These are phyloP conservation scores for Clistopyga incitator DNA, from an alignment of 2,888 invertebrate species.

Conservation along the genomic window DNA sequence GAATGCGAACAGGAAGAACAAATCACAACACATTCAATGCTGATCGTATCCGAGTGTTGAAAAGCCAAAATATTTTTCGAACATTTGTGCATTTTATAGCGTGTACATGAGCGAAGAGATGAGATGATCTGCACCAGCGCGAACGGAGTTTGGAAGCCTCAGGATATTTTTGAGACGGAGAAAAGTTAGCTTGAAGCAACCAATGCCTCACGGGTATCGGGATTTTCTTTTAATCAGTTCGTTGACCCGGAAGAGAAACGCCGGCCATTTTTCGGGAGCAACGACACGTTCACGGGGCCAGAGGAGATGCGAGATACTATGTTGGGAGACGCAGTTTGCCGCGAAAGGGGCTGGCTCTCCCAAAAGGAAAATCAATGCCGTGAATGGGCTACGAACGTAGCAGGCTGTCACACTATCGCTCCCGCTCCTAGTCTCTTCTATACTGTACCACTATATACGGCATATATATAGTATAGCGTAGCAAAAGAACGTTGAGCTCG, in stretches of 20 bases:
- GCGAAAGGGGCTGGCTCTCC: constrained; percentile 64
- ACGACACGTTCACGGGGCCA: constrained; percentile 60
- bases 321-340: constrained; percentile 58
- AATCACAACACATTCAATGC: neutral
- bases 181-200: constrained; percentile 30
- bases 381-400: constrained; percentile 77
- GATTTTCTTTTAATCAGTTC: constrained; percentile 71
- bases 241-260: constrained; percentile 65
- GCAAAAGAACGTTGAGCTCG: constrained; percentile 49
- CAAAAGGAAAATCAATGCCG: constrained; percentile 82
- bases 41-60: neutral
- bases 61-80: neutral
- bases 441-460: constrained; percentile 40
- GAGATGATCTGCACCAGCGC: constrained; percentile 4
- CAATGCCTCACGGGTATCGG: constrained; percentile 62
- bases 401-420: constrained; percentile 72
- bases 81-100: neutral
- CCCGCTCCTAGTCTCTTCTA: constrained; percentile 35
- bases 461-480: constrained; percentile 16
- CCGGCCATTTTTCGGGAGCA: constrained; percentile 67
- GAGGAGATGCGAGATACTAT: constrained; percentile 58
- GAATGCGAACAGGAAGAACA: neutral
- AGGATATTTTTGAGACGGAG: constrained; percentile 55
- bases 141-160: constrained; percentile 22
- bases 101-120: constrained; percentile 21